These are phyloP conservation scores for Nothoprocta pentlandii DNA, from an alignment of 2,113 vertebrate species.

Conservation along the genomic window DNA sequence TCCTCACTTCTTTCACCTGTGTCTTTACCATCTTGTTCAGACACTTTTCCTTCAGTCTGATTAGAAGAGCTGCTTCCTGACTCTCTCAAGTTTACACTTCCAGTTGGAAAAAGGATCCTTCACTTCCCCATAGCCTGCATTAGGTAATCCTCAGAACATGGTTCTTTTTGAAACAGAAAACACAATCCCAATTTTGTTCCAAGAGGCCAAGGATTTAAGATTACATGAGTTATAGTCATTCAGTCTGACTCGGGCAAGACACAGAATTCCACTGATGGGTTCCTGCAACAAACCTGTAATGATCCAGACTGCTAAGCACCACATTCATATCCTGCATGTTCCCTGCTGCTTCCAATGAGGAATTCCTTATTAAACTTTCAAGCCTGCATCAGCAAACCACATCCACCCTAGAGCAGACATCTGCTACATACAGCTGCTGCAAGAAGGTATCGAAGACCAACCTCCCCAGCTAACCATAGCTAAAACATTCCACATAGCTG, in stretches of 20 bases:
- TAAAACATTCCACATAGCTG: not conserved
- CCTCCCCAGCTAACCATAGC: not conserved
- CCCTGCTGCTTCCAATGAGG: not conserved
- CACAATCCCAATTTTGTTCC: not conserved
- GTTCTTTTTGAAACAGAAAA: not conserved
- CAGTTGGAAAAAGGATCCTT: not conserved
- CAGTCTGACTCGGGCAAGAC: not conserved
- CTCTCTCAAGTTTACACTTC: not conserved
- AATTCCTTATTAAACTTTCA: not conserved
- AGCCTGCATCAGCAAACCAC: not conserved
- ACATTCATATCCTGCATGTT: rapidly evolving
- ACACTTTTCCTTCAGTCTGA: not conserved
- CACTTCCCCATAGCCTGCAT: not conserved
- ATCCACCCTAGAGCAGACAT: not conserved
- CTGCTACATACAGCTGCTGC: not conserved
- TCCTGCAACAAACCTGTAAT: not conserved
- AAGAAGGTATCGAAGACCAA: not conserved
- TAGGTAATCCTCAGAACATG: not conserved
- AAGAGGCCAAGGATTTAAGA: not conserved
- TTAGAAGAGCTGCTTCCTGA: not conserved
- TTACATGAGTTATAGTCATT: not conserved
- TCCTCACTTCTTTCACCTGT: not conserved
- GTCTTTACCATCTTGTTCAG: not conserved
- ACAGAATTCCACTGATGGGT: rapidly evolving
- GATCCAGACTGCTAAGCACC: rapidly evolving